Percentiles rank a stretch among this genome's conserved stretches.
These are phyloP conservation scores for Cliona cf. orientalis DNA, from an alignment of 37 sponge, comb jelly and placozoan species.

Conservation along the genomic window DNA sequence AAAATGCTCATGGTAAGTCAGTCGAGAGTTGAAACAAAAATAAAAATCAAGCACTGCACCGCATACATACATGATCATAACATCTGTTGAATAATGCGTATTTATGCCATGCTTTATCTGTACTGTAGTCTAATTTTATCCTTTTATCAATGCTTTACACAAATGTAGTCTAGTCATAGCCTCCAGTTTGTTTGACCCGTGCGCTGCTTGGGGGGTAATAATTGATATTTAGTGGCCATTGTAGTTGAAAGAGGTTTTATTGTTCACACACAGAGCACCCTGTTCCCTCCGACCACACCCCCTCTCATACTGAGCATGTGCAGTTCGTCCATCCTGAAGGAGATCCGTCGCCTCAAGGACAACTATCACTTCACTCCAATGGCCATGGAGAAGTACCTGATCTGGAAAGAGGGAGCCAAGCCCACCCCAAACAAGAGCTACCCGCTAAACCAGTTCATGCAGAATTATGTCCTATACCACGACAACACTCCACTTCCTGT, in stretches of 20 bases:
- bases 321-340: conserved; percentile 21
- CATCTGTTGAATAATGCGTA: background rate
- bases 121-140: too few species aligned
- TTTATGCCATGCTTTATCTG: background rate
- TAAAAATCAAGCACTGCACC: background rate
- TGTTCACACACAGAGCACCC: conserved; percentile 1
- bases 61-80: background rate
- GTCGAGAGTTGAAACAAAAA: background rate
- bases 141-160: background rate
- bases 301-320: conserved; percentile 30
- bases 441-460: background rate
- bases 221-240: too few species aligned
- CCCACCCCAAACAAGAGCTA: conserved; percentile 13
- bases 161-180: background rate
- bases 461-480: background rate
- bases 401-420: conserved; percentile 21
- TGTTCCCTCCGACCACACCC: conserved; percentile 54
- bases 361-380: background rate
- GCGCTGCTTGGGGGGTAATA: too few species aligned
- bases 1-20: conserved; percentile 35
- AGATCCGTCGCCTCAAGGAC: conserved; percentile 7
- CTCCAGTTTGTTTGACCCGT: too few species aligned
- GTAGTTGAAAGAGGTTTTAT: too few species aligned
- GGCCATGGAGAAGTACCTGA: conserved; percentile 27
- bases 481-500: background rate